phyloP scores from a whole-genome alignment of 2,797 vertebrate genomes.

The Danio albolineatus region DNA sequence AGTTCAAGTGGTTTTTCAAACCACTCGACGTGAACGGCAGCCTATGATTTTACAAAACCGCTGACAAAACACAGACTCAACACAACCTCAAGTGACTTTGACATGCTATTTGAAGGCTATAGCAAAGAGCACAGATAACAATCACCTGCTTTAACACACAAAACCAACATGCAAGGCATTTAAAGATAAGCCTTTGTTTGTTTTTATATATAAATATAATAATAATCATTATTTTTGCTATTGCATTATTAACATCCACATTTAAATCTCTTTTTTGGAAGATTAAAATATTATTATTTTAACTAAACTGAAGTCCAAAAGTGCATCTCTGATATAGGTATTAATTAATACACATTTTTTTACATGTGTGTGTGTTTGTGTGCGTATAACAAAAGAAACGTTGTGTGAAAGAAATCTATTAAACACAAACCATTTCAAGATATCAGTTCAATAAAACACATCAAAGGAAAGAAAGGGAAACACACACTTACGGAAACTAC shows the following conservation, averaged over 20 bases:
- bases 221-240: too few relatives aligned
- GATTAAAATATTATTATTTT: too few relatives aligned
- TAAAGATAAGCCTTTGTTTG: not conserved
- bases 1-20: constrained; percentile 49
- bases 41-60: constrained; percentile 26
- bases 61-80: not conserved
- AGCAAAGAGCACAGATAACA: constrained; percentile 35
- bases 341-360: not conserved
- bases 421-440: constrained; percentile 16
- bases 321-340: too few relatives aligned
- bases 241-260: too few relatives aligned
- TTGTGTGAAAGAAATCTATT: not conserved
- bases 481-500: constrained; percentile 95
- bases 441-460: constrained; percentile 11
- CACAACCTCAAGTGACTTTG: constrained; percentile 15
- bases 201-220: too few relatives aligned
- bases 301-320: too few relatives aligned
- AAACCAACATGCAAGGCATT: not conserved
- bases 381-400: not conserved
- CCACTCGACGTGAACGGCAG: constrained; percentile 18
- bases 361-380: not conserved
- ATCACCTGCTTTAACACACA: constrained; percentile 9
- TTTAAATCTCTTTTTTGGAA: too few relatives aligned
- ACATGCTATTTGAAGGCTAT: constrained; percentile 20
- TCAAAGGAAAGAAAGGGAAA: constrained; percentile 63